Percentiles rank a stretch among this genome's conserved stretches.
phyloP scores from a whole-genome alignment of 2,797 vertebrate species.

The Darevskia nairensis region DNA sequence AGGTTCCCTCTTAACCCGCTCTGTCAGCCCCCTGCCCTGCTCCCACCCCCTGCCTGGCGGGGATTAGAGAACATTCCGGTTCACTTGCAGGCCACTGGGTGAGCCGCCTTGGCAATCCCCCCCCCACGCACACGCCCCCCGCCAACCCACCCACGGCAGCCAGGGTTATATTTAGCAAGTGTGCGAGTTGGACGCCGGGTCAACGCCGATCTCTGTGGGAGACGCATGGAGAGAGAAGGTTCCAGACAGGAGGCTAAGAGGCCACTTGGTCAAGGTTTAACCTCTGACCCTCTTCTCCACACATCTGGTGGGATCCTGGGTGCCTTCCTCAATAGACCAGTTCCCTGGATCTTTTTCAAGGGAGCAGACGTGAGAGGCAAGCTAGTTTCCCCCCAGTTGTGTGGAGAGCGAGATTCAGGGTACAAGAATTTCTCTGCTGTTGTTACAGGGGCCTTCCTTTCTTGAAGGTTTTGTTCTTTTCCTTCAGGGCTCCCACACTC shows the following conservation, averaged over 20 bases:
- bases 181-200: background rate
- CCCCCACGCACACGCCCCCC: too few relatives aligned
- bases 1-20: background rate
- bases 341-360: background rate
- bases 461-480: background rate
- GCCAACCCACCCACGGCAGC: background rate
- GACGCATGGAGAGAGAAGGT: background rate
- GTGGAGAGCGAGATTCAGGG: too few relatives aligned
- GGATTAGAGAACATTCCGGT: slow-evolving; percentile 46
- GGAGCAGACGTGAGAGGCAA: background rate
- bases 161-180: slow-evolving; percentile 10
- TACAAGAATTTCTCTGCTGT: too few relatives aligned
- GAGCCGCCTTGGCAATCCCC: background rate
- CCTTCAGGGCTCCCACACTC: too few relatives aligned
- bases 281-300: slow-evolving; percentile 11
- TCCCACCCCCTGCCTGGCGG: background rate
- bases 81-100: slow-evolving; percentile 61
- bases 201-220: background rate
- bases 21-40: background rate
- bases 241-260: slow-evolving; percentile 12
- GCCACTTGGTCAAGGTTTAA: background rate
- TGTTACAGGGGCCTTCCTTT: too few relatives aligned
- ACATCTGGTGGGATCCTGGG: slow-evolving; percentile 7
- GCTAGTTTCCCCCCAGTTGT: too few relatives aligned
- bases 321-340: background rate